Evolutionary conservation across 2,113 vertebrate genomes (phyloP).

Genomic region (Pampusana beccarii): DNA sequence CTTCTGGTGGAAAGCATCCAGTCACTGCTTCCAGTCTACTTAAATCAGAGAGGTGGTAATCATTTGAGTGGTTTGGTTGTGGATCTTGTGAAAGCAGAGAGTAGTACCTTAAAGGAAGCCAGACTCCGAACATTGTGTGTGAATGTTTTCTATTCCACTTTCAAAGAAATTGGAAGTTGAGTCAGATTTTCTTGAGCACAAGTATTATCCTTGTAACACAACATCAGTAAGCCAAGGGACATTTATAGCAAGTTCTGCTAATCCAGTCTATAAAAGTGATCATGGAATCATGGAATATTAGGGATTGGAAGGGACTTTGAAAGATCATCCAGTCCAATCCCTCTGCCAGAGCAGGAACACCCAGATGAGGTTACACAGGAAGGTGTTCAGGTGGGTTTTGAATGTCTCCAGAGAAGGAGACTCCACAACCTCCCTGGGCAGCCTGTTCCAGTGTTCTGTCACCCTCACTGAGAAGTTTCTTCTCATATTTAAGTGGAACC

Average conservation of each 20-base stretch:
- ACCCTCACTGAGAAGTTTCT: too few relatives aligned
- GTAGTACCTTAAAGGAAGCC: neutral
- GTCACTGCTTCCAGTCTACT: neutral
- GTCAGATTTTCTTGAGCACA: neutral
- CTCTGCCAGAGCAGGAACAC: too few relatives aligned
- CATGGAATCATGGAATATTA: too few relatives aligned
- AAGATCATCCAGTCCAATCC: too few relatives aligned
- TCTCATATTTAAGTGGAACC: too few relatives aligned
- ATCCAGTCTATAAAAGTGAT: neutral
- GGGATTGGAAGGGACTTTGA: too few relatives aligned
- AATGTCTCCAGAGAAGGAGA: too few relatives aligned
- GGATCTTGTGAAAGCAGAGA: neutral
- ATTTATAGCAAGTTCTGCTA: neutral
- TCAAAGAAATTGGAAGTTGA: neutral
- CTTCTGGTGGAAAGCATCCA: neutral
- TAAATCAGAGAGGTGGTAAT: neutral
- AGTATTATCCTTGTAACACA: neutral
- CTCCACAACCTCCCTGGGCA: too few relatives aligned
- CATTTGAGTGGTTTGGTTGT: neutral
- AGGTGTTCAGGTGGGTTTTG: too few relatives aligned
- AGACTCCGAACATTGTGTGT: neutral
- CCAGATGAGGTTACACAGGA: too few relatives aligned
- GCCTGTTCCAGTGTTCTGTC: too few relatives aligned
- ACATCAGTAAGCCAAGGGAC: neutral
- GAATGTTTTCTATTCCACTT: neutral